Percentiles rank a stretch among this genome's conserved stretches.
Evolutionary conservation across 2,113 vertebrate genomes (phyloP).

Genomic region (Gracilinanus agilis): DNA sequence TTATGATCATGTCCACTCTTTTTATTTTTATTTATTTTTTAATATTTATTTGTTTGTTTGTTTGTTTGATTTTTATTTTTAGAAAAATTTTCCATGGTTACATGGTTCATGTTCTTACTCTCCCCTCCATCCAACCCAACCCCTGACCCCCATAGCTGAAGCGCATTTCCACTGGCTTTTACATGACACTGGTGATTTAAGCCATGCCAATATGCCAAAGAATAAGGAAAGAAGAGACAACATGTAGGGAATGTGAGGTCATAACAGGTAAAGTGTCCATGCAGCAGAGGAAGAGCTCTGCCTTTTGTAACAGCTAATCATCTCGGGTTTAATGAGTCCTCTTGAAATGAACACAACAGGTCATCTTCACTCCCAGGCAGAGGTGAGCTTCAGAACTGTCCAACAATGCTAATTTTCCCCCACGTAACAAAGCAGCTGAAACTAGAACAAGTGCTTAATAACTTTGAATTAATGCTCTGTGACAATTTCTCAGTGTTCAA

Average conservation of each 20-base stretch:
- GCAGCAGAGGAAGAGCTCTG: neutral
- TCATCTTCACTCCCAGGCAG: neutral
- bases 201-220: neutral
- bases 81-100: too few species aligned
- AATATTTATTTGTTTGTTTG: too few species aligned
- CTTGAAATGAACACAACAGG: neutral
- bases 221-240: slow-evolving; percentile 33
- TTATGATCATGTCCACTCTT: too few species aligned
- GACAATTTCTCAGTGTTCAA: neutral
- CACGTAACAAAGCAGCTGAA: slow-evolving; percentile 34
- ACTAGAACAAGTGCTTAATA: slow-evolving; percentile 18
- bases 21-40: too few species aligned
- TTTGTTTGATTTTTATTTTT: too few species aligned
- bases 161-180: too few species aligned
- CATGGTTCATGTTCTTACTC: too few species aligned
- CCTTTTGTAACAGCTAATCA: neutral
- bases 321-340: slow-evolving; percentile 12
- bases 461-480: slow-evolving; percentile 39
- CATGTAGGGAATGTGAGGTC: neutral
- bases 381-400: neutral
- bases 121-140: too few species aligned
- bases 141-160: too few species aligned
- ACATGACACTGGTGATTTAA: slow-evolving; percentile 13
- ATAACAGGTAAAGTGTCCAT: slow-evolving; percentile 3
- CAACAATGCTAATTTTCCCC: neutral